phyloP scores from a whole-genome alignment of 2,113 vertebrate genomes.

The Dasyurus viverrinus region DNA sequence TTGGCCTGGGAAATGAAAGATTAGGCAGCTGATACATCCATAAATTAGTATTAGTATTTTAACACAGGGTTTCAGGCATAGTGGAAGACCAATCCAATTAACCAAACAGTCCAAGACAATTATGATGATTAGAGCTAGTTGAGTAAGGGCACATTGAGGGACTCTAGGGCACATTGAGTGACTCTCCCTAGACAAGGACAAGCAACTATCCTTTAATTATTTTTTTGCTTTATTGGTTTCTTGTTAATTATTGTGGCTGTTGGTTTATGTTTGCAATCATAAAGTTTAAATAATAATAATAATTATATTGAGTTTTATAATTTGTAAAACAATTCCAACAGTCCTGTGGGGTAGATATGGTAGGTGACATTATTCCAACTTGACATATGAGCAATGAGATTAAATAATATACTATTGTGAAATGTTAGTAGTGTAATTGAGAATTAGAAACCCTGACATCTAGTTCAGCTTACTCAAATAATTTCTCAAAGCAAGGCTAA shows the following conservation, averaged over 20 bases:
- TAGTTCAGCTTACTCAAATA: not conserved
- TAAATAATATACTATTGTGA: not conserved
- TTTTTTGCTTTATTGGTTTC: not conserved
- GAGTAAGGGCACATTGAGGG: slow-evolving; percentile 57
- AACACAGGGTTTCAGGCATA: slow-evolving; percentile 53
- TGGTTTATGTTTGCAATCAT: slow-evolving; percentile 59
- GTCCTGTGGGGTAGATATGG: not conserved
- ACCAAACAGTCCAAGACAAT: slow-evolving; percentile 55
- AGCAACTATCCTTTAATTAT: slow-evolving; percentile 59
- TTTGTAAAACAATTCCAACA: slow-evolving; percentile 6
- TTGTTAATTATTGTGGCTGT: not conserved
- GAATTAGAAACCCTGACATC: not conserved
- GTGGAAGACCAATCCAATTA: slow-evolving; percentile 54
- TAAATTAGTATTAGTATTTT: slow-evolving; percentile 55
- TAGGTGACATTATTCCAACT: not conserved
- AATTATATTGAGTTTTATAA: slow-evolving; percentile 44
- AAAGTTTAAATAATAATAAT: slow-evolving; percentile 55
- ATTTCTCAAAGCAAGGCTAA: not conserved
- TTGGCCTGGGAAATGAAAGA: not conserved
- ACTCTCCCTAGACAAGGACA: slow-evolving; percentile 58
- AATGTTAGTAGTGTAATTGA: not conserved
- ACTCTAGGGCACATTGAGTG: slow-evolving; percentile 63
- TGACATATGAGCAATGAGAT: not conserved
- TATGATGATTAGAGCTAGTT: slow-evolving; percentile 37
- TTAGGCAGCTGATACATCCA: slow-evolving; percentile 40